Conservation (phyloP, 1,140 invertebrate species). For the Nylanderia fulva region DNA sequence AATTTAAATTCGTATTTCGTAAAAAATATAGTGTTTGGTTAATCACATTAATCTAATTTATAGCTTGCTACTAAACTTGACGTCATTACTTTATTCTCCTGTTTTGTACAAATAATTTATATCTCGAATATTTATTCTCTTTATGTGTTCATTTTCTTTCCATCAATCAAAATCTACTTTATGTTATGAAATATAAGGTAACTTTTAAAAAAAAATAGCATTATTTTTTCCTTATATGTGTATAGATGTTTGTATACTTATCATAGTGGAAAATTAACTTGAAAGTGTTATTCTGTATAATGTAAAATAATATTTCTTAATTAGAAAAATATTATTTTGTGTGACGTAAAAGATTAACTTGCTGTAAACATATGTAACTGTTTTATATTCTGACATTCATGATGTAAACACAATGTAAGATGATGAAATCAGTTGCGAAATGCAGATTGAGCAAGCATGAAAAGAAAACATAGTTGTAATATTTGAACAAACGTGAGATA, state of each 20-base stretch:
- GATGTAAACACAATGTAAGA: slow-evolving; percentile 44
- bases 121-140: too few relatives aligned
- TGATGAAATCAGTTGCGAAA: slow-evolving; percentile 79
- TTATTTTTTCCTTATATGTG: not conserved
- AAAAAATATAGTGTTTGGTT: not conserved
- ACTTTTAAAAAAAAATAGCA: too few relatives aligned
- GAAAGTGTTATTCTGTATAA: slow-evolving; percentile 7
- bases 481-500: slow-evolving; percentile 55
- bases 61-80: too few relatives aligned
- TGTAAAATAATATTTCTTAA: slow-evolving; percentile 2
- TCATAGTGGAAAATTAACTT: slow-evolving; percentile 16
- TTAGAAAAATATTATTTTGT: slow-evolving; percentile 1
- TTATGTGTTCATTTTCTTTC: too few relatives aligned
- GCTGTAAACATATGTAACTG: slow-evolving; percentile 52
- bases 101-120: too few relatives aligned
- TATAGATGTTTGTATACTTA: not conserved
- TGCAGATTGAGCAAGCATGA: slow-evolving; percentile 64
- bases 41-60: not conserved
- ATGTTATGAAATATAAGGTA: too few relatives aligned
- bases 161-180: too few relatives aligned
- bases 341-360: slow-evolving; percentile 32
- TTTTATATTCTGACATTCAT: slow-evolving; percentile 7
- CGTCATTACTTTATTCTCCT: too few relatives aligned
- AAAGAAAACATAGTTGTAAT: slow-evolving; percentile 58
- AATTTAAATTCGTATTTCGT: slow-evolving; percentile 3